These are phyloP conservation scores for Tuta absoluta DNA, from an alignment of 2,888 invertebrate species.

Conservation along the genomic window DNA sequence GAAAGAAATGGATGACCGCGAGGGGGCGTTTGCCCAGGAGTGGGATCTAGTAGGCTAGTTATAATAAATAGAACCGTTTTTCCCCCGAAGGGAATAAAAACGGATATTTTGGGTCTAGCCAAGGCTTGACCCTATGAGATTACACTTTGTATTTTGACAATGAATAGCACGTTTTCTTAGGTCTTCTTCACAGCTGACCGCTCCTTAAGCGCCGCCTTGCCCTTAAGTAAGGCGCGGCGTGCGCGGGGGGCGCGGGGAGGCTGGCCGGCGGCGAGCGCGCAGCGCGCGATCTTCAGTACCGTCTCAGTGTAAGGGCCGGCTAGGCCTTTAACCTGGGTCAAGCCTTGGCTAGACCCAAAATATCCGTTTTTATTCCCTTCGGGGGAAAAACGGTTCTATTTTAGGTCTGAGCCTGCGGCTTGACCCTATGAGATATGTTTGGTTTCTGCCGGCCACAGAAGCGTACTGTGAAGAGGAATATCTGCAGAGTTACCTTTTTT, in stretches of 20 bases:
- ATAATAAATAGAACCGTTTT: constrained; percentile 30
- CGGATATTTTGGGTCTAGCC: constrained; percentile 31
- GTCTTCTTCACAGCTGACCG: too few species aligned
- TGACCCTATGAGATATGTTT: constrained; percentile 28
- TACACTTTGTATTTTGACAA: too few species aligned
- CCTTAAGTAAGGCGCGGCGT: too few species aligned
- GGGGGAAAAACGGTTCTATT: constrained; percentile 31
- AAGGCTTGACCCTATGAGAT: constrained; percentile 26
- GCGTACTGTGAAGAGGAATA: constrained; percentile 22
- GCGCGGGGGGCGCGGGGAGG: too few species aligned
- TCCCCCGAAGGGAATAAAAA: constrained; percentile 29
- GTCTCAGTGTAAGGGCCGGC: constrained; percentile 9
- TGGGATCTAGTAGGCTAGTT: too few species aligned
- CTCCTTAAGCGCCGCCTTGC: too few species aligned
- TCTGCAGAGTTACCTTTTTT: neutral
- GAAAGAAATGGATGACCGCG: too few species aligned
- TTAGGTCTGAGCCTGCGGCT: constrained; percentile 28
- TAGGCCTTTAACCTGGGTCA: constrained; percentile 26
- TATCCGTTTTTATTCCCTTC: constrained; percentile 30
- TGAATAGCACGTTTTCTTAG: too few species aligned
- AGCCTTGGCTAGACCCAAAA: constrained; percentile 31
- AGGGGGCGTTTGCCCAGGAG: too few species aligned
- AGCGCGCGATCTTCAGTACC: too few species aligned
- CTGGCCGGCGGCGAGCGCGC: too few species aligned
- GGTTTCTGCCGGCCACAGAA: constrained; percentile 26